These are phyloP conservation scores for Epistrophe eligans DNA, from an alignment of 2,888 invertebrate species.

Conservation along the genomic window DNA sequence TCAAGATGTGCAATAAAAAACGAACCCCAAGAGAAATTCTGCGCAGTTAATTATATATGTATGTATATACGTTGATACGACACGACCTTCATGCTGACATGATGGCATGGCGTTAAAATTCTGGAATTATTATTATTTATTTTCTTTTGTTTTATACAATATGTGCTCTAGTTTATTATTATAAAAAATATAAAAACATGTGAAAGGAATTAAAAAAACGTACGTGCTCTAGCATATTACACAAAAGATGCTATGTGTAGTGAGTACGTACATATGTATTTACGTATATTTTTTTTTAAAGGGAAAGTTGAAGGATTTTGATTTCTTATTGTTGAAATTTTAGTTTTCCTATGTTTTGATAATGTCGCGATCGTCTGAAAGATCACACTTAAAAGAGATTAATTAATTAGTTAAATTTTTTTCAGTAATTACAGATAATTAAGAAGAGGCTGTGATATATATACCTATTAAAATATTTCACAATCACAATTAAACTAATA, in stretches of 20 bases:
- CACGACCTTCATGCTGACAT: background rate
- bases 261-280: too few species aligned
- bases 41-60: conserved; percentile 15
- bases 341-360: background rate
- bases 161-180: conserved; percentile 53
- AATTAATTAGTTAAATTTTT: background rate
- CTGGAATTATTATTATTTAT: conserved; percentile 55
- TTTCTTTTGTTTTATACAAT: conserved; percentile 17
- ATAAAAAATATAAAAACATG: conserved; percentile 16
- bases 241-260: background rate
- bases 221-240: background rate
- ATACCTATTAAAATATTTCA: background rate
- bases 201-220: conserved; percentile 1
- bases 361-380: background rate
- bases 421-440: background rate
- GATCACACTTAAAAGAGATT: too few species aligned
- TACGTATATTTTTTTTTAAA: background rate
- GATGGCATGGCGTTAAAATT: conserved; percentile 42
- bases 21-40: background rate
- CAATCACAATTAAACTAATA: background rate
- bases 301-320: background rate
- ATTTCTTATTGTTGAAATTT: background rate
- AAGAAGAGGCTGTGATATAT: background rate
- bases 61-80: too few species aligned
- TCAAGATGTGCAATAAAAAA: conserved; percentile 35